phyloP scores from a whole-genome alignment of 2,113 vertebrate genomes.

The Polyodon spathula region DNA sequence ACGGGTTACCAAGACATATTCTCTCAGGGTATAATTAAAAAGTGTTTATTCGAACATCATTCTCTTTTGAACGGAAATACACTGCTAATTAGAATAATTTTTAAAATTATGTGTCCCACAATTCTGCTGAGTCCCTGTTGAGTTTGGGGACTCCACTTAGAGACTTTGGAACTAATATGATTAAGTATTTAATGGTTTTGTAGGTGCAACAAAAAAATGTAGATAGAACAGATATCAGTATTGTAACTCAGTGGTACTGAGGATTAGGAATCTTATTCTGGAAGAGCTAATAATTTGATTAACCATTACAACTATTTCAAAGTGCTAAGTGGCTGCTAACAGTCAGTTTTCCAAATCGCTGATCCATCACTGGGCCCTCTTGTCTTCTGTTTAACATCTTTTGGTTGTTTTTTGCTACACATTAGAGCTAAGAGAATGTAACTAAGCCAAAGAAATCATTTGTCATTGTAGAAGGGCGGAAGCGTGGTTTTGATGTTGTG shows the following conservation, averaged over 20 bases:
- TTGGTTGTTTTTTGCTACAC: too few species aligned
- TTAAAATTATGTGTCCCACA: conserved; percentile 38
- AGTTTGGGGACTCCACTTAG: conserved; percentile 37
- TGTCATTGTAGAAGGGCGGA: too few species aligned
- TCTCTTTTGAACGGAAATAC: conserved; percentile 51
- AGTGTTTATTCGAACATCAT: conserved; percentile 55
- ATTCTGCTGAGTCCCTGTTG: conserved; percentile 37
- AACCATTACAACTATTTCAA: too few species aligned
- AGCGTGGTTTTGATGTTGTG: too few species aligned
- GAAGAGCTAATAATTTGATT: too few species aligned
- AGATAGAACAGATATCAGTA: conserved; percentile 12
- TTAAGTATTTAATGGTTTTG: conserved; percentile 41
- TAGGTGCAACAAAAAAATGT: conserved; percentile 36
- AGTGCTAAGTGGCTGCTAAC: too few species aligned
- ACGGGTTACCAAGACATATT: conserved; percentile 45
- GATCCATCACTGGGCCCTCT: too few species aligned
- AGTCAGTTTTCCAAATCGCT: too few species aligned
- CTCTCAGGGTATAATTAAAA: conserved; percentile 51
- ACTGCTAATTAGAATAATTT: conserved; percentile 50
- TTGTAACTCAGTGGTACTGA: background rate
- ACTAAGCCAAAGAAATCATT: too few species aligned
- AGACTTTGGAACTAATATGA: conserved; percentile 40
- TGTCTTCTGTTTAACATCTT: too few species aligned
- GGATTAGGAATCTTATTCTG: conserved; percentile 25
- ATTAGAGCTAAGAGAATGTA: too few species aligned